Evolutionary conservation across 1,140 invertebrate genomes (phyloP).

Genomic region (Oedothorax gibbosus): DNA sequence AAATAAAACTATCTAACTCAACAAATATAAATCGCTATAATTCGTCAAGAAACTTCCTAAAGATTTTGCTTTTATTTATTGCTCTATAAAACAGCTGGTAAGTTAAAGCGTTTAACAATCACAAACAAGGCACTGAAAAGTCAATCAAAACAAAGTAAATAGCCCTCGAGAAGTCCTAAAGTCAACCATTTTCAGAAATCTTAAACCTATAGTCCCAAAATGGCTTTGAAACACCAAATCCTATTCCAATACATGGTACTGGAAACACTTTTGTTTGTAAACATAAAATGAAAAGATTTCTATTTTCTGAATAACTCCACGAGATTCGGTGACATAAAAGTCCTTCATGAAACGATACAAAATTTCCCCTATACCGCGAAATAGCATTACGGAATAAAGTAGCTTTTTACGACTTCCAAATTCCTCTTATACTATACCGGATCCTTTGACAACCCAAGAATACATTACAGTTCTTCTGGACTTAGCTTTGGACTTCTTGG

Average conservation of each 20-base stretch:
- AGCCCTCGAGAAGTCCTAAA: not conserved
- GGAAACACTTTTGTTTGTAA: slow-evolving; percentile 34
- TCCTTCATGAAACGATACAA: slow-evolving; percentile 9
- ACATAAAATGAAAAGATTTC: slow-evolving; percentile 6
- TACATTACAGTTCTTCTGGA: slow-evolving; percentile 38
- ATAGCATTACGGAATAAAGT: slow-evolving; percentile 42
- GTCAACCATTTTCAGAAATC: not conserved
- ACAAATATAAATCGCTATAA: too few species aligned
- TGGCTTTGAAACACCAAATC: not conserved
- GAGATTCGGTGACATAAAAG: slow-evolving; percentile 34
- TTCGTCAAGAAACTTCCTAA: too few species aligned
- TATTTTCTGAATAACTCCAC: not conserved
- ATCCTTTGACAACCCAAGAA: slow-evolving; percentile 15
- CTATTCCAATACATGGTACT: slow-evolving; percentile 2
- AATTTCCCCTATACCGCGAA: slow-evolving; percentile 31
- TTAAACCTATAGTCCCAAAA: not conserved
- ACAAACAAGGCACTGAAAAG: not conserved
- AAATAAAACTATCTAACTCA: too few species aligned
- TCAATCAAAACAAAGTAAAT: not conserved
- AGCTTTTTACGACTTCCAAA: slow-evolving; percentile 46
- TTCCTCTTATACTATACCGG: not conserved
- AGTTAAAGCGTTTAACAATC: too few species aligned
- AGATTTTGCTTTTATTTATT: too few species aligned
- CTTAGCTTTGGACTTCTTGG: slow-evolving; percentile 1
- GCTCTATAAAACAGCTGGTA: too few species aligned